Base-by-base conservation (phyloP, 2,888 invertebrate species). In the Hymenopus coronatus region DNA sequence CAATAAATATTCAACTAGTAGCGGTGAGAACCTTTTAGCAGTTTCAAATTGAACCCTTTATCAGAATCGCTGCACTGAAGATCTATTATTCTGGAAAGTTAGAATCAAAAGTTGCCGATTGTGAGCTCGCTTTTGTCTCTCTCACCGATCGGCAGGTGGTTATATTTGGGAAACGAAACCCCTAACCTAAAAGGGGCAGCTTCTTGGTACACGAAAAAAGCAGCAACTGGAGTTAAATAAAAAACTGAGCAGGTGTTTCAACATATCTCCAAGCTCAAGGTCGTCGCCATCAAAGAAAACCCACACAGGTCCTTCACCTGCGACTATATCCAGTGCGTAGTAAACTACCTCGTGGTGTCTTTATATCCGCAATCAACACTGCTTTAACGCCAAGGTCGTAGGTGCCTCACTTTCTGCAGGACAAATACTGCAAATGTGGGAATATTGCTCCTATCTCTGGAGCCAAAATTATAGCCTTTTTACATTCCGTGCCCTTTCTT, bases 241-340 rank as follows among this genome's bases (percentile, higher is more conserved):
- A 70, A 70, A 70, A 70, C 20, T 15, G 46, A 46, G 46, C 85
- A 85, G 85, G 85, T 85, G 85, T 85, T 33, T 46, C 46, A 28
- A 85, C 46, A 28, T 14, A 15, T 46, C 85, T 54, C 15, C 27
- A 27, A 28, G 15, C 85, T 46, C 85, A 89, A 89, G 89, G 88
- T 84, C 88, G 86, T 70, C 54, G 54, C 40, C 88, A 83, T 88
- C 88, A 30, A 33, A 82, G 30, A 87, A 87, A 70, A 85, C 88
- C 88, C 81, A 89, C 89, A 87, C 89, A 89, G 88, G 87, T 88
- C 87, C 82, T 88, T 89, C 89, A 88, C 89, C 89, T 85, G 85
- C n/a, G 33, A 46, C 84, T 33, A 12, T n/a, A 84, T 84, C 33
- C 33, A 40, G 46, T 70, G 54, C 54, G 54, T 70, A 70, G 54